A percentile compares a stretch with the other conserved stretches of the same genome.
Evolutionary conservation across 1,140 invertebrate species (phyloP).

Genomic region (Theocolax elegans): DNA sequence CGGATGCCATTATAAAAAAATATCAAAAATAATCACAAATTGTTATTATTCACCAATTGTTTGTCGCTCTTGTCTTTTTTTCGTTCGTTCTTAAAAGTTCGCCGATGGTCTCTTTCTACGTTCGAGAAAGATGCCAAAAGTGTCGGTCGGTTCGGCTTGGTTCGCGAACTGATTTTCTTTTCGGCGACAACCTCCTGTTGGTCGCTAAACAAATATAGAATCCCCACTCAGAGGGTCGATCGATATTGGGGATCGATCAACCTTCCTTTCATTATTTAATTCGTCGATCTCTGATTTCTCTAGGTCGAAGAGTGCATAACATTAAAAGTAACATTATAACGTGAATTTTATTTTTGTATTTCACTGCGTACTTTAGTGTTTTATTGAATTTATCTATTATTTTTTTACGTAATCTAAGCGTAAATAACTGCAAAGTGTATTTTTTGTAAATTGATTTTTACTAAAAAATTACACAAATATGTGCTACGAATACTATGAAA

Average conservation of each 20-base stretch:
- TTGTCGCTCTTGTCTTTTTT: not conserved
- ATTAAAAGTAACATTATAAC: too few relatives aligned
- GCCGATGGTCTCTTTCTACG: not conserved
- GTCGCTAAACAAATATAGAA: constrained; percentile 58
- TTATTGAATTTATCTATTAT: too few relatives aligned
- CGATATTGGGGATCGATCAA: constrained; percentile 52
- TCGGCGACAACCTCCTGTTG: constrained; percentile 53
- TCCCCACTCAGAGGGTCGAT: constrained; percentile 60
- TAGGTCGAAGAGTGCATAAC: too few relatives aligned
- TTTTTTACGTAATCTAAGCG: too few relatives aligned
- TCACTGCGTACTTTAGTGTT: too few relatives aligned
- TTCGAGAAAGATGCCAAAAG: not conserved
- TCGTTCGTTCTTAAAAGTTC: not conserved
- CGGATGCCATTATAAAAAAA: not conserved
- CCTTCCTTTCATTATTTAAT: constrained; percentile 45
- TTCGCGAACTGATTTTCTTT: constrained; percentile 58
- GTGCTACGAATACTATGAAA: too few relatives aligned
- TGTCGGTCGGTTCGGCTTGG: constrained; percentile 21
- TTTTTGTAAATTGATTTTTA: too few relatives aligned
- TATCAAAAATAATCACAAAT: not conserved
- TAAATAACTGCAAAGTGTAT: too few relatives aligned
- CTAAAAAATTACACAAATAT: too few relatives aligned
- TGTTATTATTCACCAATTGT: too few relatives aligned
- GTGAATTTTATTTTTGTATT: too few relatives aligned
- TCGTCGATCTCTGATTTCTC: constrained; percentile 11